A percentile compares a stretch with the other conserved stretches of the same genome.
Conservation (phyloP, 2,888 invertebrate genomes). For the Sphaeridia pumilis region DNA sequence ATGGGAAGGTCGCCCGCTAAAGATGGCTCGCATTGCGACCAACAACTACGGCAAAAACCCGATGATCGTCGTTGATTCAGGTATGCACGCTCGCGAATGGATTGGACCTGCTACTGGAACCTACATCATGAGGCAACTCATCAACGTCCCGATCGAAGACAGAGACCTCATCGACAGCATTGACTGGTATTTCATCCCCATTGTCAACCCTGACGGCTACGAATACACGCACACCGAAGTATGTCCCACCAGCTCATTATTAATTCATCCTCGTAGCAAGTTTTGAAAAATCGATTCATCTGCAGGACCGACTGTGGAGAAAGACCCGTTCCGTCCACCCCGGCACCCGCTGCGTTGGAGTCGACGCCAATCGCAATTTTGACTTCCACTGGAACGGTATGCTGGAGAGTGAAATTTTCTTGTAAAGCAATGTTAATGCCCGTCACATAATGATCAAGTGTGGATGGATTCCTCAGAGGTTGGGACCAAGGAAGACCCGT, state of each 20-base stretch:
- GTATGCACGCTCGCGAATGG: conserved; percentile 54
- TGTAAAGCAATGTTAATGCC: neutral
- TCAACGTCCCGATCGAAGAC: conserved; percentile 41
- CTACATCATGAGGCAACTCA: conserved; percentile 45
- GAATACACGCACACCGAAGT: conserved; percentile 34
- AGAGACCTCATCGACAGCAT: conserved; percentile 43
- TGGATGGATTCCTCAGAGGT: conserved; percentile 20
- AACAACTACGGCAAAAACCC: conserved; percentile 37
- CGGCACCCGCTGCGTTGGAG: conserved; percentile 50
- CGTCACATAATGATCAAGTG: too few relatives aligned
- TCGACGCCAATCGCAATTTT: conserved; percentile 75
- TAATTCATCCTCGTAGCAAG: neutral
- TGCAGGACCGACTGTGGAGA: conserved; percentile 60
- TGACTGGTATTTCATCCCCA: conserved; percentile 61
- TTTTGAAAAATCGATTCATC: neutral
- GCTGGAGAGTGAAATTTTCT: neutral
- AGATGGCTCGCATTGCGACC: conserved; percentile 39
- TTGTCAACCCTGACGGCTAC: conserved; percentile 55
- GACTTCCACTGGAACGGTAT: conserved; percentile 56
- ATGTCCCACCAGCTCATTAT: neutral
- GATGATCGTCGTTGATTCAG: conserved; percentile 45
- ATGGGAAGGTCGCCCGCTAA: conserved; percentile 37
- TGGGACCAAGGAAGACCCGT: conserved; percentile 41
- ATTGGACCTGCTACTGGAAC: conserved; percentile 33
- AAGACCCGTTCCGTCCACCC: conserved; percentile 52